Conservation (phyloP, 2,888 invertebrate species). For the Tortricodes alternella region DNA sequence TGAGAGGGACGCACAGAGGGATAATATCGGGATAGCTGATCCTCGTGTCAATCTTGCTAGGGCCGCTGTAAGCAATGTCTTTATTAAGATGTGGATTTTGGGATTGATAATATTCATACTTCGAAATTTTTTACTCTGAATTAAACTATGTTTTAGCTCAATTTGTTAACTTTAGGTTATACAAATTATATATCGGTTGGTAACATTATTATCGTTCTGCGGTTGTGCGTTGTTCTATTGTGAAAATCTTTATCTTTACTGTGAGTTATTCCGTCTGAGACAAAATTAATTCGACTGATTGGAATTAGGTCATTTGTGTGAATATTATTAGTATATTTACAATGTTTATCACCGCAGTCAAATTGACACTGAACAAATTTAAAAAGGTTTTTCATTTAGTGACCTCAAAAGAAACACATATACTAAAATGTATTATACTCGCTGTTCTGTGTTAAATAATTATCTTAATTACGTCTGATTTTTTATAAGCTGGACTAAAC, state of each 20-base stretch:
- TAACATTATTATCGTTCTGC: conserved; percentile 55
- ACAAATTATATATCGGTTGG: conserved; percentile 57
- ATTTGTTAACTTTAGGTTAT: conserved; percentile 70
- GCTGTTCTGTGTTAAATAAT: conserved; percentile 56
- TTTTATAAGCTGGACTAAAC: too few relatives aligned
- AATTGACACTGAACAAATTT: background rate
- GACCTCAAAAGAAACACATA: background rate
- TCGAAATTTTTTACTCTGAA: conserved; percentile 38
- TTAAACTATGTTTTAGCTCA: conserved; percentile 62
- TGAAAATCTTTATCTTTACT: conserved; percentile 53
- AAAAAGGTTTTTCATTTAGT: too few relatives aligned
- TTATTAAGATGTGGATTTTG: conserved; percentile 13
- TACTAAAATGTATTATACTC: conserved; percentile 43
- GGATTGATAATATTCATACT: conserved; percentile 21
- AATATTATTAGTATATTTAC: conserved; percentile 41
- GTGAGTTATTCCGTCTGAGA: conserved; percentile 70
- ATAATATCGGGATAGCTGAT: too few relatives aligned
- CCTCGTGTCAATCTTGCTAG: too few relatives aligned
- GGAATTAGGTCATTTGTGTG: conserved; percentile 44
- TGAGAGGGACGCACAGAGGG: too few relatives aligned
- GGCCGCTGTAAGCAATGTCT: conserved; percentile 26
- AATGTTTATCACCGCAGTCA: conserved; percentile 9
- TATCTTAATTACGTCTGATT: conserved; percentile 44
- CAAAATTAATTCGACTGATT: conserved; percentile 66
- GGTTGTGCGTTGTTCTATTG: conserved; percentile 72